A percentile compares a stretch with the other conserved stretches of the same genome.
Conservation (phyloP, 2,113 vertebrate genomes). For the Carettochelys insculpta region DNA sequence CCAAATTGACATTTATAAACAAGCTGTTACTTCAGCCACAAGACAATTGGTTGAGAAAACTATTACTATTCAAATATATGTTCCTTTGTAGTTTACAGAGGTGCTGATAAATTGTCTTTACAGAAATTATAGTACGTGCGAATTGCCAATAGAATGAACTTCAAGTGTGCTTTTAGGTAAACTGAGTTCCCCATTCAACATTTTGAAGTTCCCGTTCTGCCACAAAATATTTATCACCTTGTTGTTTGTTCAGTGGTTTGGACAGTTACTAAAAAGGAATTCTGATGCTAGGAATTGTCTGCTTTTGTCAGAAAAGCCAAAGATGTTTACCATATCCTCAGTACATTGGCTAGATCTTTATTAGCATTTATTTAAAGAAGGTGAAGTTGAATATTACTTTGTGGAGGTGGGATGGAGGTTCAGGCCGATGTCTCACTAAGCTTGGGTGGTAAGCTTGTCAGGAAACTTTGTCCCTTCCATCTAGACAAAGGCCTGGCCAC, state of each 20-base stretch:
- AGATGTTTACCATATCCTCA: neutral
- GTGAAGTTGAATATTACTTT: neutral
- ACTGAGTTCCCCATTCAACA: constrained; percentile 44
- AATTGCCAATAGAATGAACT: neutral
- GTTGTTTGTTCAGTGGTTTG: neutral
- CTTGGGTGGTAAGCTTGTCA: neutral
- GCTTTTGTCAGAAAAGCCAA: neutral
- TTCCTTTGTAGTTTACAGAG: neutral
- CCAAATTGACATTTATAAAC: constrained; percentile 53
- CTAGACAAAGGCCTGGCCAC: neutral
- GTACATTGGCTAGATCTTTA: neutral
- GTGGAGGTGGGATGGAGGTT: neutral
- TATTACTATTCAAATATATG: constrained; percentile 30
- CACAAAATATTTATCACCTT: constrained; percentile 23
- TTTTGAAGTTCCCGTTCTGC: constrained; percentile 17
- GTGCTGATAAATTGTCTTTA: neutral
- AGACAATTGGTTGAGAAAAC: constrained; percentile 49
- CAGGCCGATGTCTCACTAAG: neutral
- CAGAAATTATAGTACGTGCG: neutral
- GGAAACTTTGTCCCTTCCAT: neutral
- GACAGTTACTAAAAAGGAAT: neutral
- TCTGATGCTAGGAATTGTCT: constrained; percentile 20
- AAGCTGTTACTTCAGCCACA: constrained; percentile 15
- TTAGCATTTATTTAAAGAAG: neutral
- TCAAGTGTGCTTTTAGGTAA: constrained; percentile 36